Conservation (phyloP, 2,888 invertebrate genomes). For the Mythimna pallens region DNA sequence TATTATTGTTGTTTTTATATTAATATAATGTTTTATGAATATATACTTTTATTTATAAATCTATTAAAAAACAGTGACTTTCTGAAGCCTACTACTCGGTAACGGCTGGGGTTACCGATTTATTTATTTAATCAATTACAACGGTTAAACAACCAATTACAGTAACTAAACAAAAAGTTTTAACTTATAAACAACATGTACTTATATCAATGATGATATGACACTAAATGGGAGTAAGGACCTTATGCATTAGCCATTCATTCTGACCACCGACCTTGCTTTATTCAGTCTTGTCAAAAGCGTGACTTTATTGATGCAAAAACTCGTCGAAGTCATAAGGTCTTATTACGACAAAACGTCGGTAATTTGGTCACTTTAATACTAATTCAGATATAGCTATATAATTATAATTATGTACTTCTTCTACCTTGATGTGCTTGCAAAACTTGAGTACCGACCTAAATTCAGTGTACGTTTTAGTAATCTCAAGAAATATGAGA, state of each 20-base stretch:
- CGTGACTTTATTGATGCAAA: constrained; percentile 50
- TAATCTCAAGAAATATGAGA: neutral
- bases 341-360: constrained; percentile 41
- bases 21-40: too few species aligned
- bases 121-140: too few species aligned
- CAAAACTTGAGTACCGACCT: neutral
- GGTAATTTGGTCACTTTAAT: neutral
- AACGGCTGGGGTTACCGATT: too few species aligned
- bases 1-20: too few species aligned
- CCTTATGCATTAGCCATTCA: constrained; percentile 25
- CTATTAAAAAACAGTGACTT: too few species aligned
- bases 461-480: neutral
- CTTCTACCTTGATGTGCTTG: neutral
- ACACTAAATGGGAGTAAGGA: too few species aligned
- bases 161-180: too few species aligned
- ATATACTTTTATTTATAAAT: too few species aligned
- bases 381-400: neutral
- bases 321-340: constrained; percentile 42
- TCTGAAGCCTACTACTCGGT: too few species aligned
- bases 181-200: too few species aligned
- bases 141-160: too few species aligned
- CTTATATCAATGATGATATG: too few species aligned
- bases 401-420: neutral
- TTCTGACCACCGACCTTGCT: constrained; percentile 40
- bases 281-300: constrained; percentile 33